Evolutionary conservation across 1,140 invertebrate genomes (phyloP), one percentile per base, ranked within the genome.

Genomic region (Aradophagus sp.): DNA sequence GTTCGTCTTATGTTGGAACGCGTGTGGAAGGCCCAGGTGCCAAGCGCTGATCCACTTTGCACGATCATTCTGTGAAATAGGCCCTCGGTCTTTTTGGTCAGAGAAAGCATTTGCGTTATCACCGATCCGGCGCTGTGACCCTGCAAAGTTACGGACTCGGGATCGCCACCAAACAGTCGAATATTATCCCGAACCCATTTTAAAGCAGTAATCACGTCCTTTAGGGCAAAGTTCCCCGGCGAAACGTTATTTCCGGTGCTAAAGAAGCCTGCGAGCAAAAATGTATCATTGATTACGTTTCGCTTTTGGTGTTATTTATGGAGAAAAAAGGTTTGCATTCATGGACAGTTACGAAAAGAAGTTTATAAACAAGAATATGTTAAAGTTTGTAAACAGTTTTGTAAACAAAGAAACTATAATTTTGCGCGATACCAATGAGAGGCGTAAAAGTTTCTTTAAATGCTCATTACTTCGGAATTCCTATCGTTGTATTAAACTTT

Each of bases 141-240:
- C 19, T 77, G 62, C 6, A 87, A 50, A 0, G 87, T 89, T 0
- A 90, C 79, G 1, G 63, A 80, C 12, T 70, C 55, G 0, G 86
- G 75, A 70, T 91, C 86, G 1, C 89, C 59, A 0, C 85, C 84
- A 75, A 90, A 90, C 17, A 38, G 42, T 0, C 32, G 66, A 3
- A 90, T 87, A 47, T 90, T 88, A 5, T 80, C 68, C 41, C 86
- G 81, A 0, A 90, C 74, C 89, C 89, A 90, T 36, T 79, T 73
- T 6, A 90, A 66, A 0, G 88, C 87, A 45, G 74, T 62, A 1
- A 85, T 55, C 2, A 79, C 53, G 42, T 86, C 84, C 58, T 83
- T 84, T 6, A 85, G 4, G 0, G 76, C 83, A 5, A 80, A 80
- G 62, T 86, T 86, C 1, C 84, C 84, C 0, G 81, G 79, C 0